Base-by-base conservation (phyloP, 2,113 vertebrate genomes). In the Hippoglossus stenolepis region DNA sequence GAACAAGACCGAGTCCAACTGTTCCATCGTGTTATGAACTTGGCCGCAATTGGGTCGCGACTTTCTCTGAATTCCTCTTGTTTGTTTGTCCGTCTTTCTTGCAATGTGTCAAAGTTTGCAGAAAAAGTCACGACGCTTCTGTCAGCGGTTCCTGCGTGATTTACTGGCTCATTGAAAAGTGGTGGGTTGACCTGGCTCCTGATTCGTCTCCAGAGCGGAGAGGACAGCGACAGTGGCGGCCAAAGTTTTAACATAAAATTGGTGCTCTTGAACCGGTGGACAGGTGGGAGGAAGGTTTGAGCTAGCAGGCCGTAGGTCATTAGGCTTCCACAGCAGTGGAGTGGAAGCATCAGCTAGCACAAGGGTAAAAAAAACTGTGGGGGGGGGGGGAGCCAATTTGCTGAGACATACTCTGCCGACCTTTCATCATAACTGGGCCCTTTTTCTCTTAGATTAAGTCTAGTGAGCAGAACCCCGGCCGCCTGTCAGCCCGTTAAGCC, bases 391-490 rank as follows among this genome's bases (percentile, higher is more conserved):
- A 84, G 80, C 90, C 90, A 90, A 91, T 91, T 90, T 92, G 87
- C 85, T 85, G 85, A 87, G 91, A 90, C 85, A 79, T 80, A 80
- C 79, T 88, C 87, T 81, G 88, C 84, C 78, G 82, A 85, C 79
- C 82, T 88, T 91, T 90, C 90, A 84, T 87, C 87, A 89, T 79
- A 85, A 86, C 82, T 69, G 75, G 77, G 40, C 51, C 83, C 24
- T 58, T 86, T 89, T 88, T 77, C 84, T 86, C 70, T 90, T 87
- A 87, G 86, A 86, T 90, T 90, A 88, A 83, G 89, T 90, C 90
- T 89, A 88, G 85, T 81, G 89, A 88, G 84, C 87, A 85, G 85
- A 76, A 83, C 87, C 87, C 78, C 63, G 64, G 70, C 75, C 28
- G 82, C 77, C 86, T 85, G 86, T 87, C 90, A 90, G 79, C 79